Base-by-base conservation (phyloP, 2,797 vertebrate genomes). In the Epinephelus awoara region DNA sequence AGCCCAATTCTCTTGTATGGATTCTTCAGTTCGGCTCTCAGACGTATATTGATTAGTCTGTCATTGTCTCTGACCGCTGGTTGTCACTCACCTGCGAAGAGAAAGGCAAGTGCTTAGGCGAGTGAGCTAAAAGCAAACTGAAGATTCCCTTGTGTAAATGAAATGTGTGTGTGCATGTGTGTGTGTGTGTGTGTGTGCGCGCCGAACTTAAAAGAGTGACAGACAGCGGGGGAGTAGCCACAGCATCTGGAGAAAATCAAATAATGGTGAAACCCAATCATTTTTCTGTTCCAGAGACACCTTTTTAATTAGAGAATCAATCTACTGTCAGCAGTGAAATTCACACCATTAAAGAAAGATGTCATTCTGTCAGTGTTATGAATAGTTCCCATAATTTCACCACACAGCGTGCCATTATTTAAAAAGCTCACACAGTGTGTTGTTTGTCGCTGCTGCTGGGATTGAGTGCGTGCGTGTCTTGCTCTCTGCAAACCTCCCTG, bases 21-120 rank as follows among this genome's bases (percentile, higher is more conserved):
- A 85, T 86, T 72, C 51, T 49, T 27, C 52, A n/a, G 14, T 85
- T 77, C 21, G 64, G 64, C 69, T 79, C 64, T 79, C 27, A 78
- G 66, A 59, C 2, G 6, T 23, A 19, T 80, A 89, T 91, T 70
- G 89, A 93, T 87, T 57, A 6, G 54, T 75, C 62, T 59, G 67
- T 87, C 67, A 73, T 56, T 77, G 81, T 79, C 54, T 70, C n/a
- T 77, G 67, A 77, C 75, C 15, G 29, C 70, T 67, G 62, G 49
- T 47, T 75, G 79, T 66, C 70, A 64, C 13, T 68, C 11, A 27
- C 14, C 50, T 27, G 49, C 40, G 55, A 66, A 73, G 55, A 68
- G 47, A 64, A 14, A 47, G 40, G 13, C 38, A 64, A 62, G 49
- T 14, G 13, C 34, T 62, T 18, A 23, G 38, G 25, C 12, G 3